Evolutionary conservation across 2,888 invertebrate genomes (phyloP).

Genomic region (Himalopsyche japonica): DNA sequence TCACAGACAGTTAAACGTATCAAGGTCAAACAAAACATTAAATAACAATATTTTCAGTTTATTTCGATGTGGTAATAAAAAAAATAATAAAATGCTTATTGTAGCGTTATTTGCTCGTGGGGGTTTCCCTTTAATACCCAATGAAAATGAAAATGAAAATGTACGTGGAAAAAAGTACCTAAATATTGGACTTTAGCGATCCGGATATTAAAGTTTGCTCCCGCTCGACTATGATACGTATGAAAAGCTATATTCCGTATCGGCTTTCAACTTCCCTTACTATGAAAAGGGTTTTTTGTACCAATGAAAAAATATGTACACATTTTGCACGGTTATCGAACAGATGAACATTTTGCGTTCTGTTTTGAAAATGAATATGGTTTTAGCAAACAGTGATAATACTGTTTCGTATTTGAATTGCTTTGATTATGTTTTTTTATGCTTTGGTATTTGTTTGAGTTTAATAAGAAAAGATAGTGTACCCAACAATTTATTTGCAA

Average conservation of each 20-base stretch:
- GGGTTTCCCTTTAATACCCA: not conserved
- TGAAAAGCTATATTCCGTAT: not conserved
- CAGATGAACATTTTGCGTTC: not conserved
- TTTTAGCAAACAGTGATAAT: not conserved
- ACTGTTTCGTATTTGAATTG: not conserved
- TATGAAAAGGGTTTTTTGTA: not conserved
- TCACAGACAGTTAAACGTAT: not conserved
- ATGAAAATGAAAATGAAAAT: not conserved
- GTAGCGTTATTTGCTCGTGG: not conserved
- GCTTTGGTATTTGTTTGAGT: no score
- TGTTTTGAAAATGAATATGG: not conserved
- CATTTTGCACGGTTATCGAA: not conserved
- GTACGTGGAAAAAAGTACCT: not conserved
- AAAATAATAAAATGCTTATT: not conserved
- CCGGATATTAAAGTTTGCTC: not conserved
- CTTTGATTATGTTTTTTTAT: not conserved
- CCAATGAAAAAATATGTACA: not conserved
- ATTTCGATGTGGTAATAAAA: not conserved
- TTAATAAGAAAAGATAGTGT: not conserved
- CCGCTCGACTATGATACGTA: not conserved
- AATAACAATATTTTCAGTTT: not conserved
- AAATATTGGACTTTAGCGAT: not conserved
- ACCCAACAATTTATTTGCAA: not conserved
- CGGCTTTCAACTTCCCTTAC: not conserved
- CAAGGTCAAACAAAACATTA: not conserved